Evolutionary conservation across 1,140 invertebrate genomes (phyloP).

Genomic region (Lasaia peninsularis): DNA sequence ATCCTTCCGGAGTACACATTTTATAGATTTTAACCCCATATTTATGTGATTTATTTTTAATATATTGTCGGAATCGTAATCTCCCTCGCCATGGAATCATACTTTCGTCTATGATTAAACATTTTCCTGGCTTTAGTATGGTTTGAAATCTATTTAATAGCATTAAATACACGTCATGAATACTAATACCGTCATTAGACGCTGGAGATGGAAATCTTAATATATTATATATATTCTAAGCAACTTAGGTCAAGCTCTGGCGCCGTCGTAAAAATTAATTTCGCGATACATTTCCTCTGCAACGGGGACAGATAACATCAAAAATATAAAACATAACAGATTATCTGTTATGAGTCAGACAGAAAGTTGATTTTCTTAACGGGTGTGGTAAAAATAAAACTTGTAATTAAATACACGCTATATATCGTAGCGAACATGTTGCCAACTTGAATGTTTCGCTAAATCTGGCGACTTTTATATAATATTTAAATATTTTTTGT

Average conservation of each 20-base stretch:
- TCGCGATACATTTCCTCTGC: background rate
- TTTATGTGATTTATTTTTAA: constrained; percentile 17
- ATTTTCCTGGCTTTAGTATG: constrained; percentile 38
- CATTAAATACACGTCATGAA: background rate
- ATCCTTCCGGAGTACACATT: constrained; percentile 17
- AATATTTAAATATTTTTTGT: too few relatives aligned
- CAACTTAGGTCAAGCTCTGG: background rate
- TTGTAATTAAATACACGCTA: background rate
- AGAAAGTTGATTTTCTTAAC: background rate
- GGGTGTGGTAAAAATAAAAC: background rate
- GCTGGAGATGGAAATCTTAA: constrained; percentile 1
- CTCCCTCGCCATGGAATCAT: constrained; percentile 43
- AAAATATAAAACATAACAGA: constrained; percentile 4
- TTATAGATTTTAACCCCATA: constrained; percentile 22
- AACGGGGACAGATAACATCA: background rate
- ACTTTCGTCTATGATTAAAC: constrained; percentile 56
- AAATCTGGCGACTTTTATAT: background rate
- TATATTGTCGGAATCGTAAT: constrained; percentile 17
- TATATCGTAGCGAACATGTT: background rate
- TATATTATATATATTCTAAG: constrained; percentile 1
- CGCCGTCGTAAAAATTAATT: constrained; percentile 1
- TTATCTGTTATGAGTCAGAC: constrained; percentile 2
- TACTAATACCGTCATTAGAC: background rate
- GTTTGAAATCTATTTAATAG: too few relatives aligned
- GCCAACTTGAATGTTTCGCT: background rate